A percentile compares a stretch with the other conserved stretches of the same genome.
Evolutionary conservation across 2,888 invertebrate genomes (phyloP).

Genomic region (Rhyacophila evoluta): DNA sequence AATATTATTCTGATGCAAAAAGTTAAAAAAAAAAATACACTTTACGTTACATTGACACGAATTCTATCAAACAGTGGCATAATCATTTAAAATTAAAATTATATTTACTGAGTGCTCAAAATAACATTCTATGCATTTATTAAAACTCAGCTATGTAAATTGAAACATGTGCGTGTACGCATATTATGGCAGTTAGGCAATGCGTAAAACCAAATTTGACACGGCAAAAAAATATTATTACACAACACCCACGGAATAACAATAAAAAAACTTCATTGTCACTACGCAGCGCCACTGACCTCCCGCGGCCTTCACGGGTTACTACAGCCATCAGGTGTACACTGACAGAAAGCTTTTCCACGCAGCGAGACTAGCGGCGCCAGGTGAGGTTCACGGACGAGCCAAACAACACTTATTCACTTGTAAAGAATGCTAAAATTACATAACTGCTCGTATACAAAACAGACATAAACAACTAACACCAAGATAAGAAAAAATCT

Average conservation of each 20-base stretch:
- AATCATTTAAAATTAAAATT: too few species aligned
- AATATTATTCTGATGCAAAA: too few species aligned
- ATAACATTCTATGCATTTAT: too few species aligned
- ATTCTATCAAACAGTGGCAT: too few species aligned
- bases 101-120: too few species aligned
- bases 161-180: neutral
- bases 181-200: neutral
- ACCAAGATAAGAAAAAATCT: neutral
- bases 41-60: too few species aligned
- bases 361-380: slow-evolving; percentile 27
- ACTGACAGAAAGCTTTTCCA: slow-evolving; percentile 39
- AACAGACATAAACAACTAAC: neutral
- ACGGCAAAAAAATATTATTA: neutral
- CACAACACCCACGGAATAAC: neutral
- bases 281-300: slow-evolving; percentile 44
- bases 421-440: slow-evolving; percentile 24
- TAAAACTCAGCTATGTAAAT: too few species aligned
- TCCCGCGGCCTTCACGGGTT: slow-evolving; percentile 50
- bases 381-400: slow-evolving; percentile 39
- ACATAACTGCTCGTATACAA: slow-evolving; percentile 9
- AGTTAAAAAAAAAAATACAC: too few species aligned
- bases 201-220: neutral
- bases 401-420: slow-evolving; percentile 11
- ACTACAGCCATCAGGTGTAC: slow-evolving; percentile 47
- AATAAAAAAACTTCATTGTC: slow-evolving; percentile 9